Evolutionary conservation across 1,140 invertebrate species (phyloP), one percentile per base, ranked within the genome.

Genomic region (Lepidostoma basale): DNA sequence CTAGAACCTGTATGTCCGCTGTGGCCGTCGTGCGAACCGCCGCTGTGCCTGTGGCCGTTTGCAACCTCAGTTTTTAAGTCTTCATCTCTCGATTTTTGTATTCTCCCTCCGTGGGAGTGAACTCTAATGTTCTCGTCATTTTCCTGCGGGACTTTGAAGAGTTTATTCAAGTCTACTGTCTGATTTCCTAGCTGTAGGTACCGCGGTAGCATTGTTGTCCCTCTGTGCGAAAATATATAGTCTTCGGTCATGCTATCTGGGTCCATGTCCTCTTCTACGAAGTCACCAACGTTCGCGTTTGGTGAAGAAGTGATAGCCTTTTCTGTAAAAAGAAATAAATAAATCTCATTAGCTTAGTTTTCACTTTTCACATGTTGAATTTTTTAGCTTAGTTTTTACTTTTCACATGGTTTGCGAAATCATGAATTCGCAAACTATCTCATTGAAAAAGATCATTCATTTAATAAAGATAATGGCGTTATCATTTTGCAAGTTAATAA

Each of bases 161-260:
- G 72, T 54, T 81, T 83, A 0, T 80, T 81, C 66, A 80, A 77
- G 60, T 83, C 81, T 12, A 83, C 81, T 4, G 81, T 83, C 3
- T 80, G 81, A 73, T 83, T 83, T 23, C 81, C 81, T 8, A 83
- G 76, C 18, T 76, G 74, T 3, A 83, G 73, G 76, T 82, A 79
- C 10, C 81, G 74, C 9, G 80, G 80, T 10, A 73, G 18, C 63
- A 69, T 73, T 23, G 70, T 69, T 23, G 62, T 69, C 39, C 66
- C 70, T 5, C 52, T 26, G 25, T 72, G 44, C 22, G 23, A 22
- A 18, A 59, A 33, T 10, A 59, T 49, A 18, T 71, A 47, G 9
- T 72, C 70, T 23, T 72, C 70, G 5, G 70, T 71, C 6, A 44
- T 59, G 16, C 59, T 65, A n/a, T 33, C 66, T 12, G 68, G 33